phyloP scores from a whole-genome alignment of 2,113 vertebrate genomes.

The Lophotis ruficrista region DNA sequence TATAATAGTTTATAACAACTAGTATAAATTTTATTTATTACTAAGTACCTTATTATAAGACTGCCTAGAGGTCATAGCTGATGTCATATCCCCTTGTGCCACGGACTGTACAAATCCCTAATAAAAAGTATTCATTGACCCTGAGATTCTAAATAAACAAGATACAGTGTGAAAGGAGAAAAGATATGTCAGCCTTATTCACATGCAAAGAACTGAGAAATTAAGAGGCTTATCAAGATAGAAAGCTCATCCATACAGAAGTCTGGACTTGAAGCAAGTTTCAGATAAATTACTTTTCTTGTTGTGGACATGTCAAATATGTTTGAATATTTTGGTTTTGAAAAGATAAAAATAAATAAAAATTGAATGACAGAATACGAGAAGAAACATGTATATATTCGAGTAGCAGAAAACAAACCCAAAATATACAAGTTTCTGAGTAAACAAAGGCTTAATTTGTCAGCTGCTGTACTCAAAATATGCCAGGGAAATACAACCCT shows the following conservation, averaged over 20 bases:
- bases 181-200: background rate
- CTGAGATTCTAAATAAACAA: background rate
- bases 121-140: background rate
- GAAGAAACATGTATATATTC: background rate
- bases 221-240: background rate
- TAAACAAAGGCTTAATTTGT: background rate
- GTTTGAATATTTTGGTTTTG: background rate
- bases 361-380: background rate
- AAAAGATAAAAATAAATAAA: background rate
- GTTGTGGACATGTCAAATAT: background rate
- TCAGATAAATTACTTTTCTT: background rate
- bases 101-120: background rate
- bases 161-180: background rate
- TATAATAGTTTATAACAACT: background rate
- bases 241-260: background rate
- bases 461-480: background rate
- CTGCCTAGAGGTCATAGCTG: background rate
- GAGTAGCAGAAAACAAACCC: background rate
- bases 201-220: background rate
- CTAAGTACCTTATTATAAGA: background rate
- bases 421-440: background rate
- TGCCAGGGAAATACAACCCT: background rate
- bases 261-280: background rate
- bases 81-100: accelerated
- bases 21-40: background rate